phyloP scores from a whole-genome alignment of 1,140 invertebrate genomes.

The Apocrypta bakeri region DNA sequence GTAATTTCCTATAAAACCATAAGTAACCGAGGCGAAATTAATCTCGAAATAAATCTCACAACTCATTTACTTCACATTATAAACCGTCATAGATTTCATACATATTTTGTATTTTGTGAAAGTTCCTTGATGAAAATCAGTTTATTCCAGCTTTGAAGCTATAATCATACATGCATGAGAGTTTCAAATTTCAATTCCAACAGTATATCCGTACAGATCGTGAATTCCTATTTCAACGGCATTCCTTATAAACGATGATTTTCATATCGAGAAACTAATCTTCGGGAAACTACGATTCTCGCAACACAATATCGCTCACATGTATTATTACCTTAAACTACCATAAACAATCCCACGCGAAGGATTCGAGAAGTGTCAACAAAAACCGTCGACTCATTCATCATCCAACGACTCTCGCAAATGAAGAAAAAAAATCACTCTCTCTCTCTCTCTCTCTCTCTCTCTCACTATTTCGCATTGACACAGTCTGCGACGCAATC shows the following conservation, averaged over 20 bases:
- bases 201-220: not conserved
- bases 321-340: no score
- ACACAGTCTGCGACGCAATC: not conserved
- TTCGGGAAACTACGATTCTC: no score
- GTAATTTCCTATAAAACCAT: not conserved
- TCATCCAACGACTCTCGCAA: no score
- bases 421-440: no score
- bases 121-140: not conserved
- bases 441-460: no score
- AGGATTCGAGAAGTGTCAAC: no score
- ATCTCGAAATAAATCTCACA: not conserved
- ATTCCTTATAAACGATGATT: not conserved
- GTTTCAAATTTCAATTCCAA: conserved; percentile 6
- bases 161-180: not conserved
- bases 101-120: not conserved
- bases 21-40: not conserved
- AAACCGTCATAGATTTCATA: not conserved
- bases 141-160: not conserved
- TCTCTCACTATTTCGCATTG: not conserved
- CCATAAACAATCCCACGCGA: no score
- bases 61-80: not conserved
- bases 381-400: not conserved
- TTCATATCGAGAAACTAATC: no score
- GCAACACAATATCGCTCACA: no score
- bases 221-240: not conserved